phyloP scores from a whole-genome alignment of 2,888 invertebrate species.

The Diarsia brunnea region DNA sequence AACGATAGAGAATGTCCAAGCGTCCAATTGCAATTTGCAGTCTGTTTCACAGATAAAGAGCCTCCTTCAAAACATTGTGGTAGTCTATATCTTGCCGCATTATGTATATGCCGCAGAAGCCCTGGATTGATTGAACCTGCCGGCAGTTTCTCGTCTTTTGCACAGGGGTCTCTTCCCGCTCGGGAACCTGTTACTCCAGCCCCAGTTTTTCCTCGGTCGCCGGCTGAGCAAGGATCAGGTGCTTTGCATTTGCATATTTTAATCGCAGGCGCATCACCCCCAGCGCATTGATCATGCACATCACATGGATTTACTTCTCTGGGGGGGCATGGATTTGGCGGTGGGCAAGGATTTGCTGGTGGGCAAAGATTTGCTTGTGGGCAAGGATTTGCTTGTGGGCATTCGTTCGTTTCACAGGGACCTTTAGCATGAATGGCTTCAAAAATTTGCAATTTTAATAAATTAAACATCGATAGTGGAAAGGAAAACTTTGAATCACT shows the following conservation, averaged over 20 bases:
- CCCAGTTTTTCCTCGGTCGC: slow-evolving; percentile 86
- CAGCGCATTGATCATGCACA: slow-evolving; percentile 60
- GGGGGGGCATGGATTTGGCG: slow-evolving; percentile 2
- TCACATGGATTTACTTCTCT: neutral
- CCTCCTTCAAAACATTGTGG: slow-evolving; percentile 89
- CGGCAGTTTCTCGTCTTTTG: slow-evolving; percentile 78
- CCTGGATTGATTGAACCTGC: slow-evolving; percentile 82
- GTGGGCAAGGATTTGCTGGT: slow-evolving; percentile 5
- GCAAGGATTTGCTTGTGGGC: neutral
- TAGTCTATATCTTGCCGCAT: slow-evolving; percentile 83
- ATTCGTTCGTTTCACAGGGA: slow-evolving; percentile 59
- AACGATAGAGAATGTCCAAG: slow-evolving; percentile 85
- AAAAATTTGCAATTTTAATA: slow-evolving; percentile 79
- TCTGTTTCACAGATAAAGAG: slow-evolving; percentile 83
- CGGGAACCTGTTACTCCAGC: slow-evolving; percentile 87
- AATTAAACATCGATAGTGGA: slow-evolving; percentile 76
- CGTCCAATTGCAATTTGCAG: slow-evolving; percentile 80
- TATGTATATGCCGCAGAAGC: slow-evolving; percentile 85
- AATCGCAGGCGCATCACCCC: slow-evolving; percentile 71
- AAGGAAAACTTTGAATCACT: slow-evolving; percentile 63
- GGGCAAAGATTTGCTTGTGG: neutral
- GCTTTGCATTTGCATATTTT: slow-evolving; percentile 62
- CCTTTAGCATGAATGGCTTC: slow-evolving; percentile 82
- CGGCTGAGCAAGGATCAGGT: slow-evolving; percentile 70
- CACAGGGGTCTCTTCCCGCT: slow-evolving; percentile 66